Evolutionary conservation across 1,140 invertebrate genomes (phyloP).

Genomic region (Habropoda laboriosa): DNA sequence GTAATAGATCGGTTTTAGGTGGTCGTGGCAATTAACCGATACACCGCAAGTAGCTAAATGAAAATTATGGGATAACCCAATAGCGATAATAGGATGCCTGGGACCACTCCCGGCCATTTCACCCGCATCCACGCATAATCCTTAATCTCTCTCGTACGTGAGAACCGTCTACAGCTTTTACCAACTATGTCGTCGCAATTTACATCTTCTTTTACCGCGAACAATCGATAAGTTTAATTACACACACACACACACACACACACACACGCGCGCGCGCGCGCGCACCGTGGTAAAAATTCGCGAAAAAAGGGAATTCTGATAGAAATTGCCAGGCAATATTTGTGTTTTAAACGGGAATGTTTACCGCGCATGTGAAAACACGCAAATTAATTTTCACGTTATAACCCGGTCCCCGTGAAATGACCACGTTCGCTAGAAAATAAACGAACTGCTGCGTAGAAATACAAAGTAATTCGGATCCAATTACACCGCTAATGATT

Average conservation of each 20-base stretch:
- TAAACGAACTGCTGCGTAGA: neutral
- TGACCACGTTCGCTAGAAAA: neutral
- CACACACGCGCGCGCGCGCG: no score
- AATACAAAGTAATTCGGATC: neutral
- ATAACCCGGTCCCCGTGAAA: neutral
- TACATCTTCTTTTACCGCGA: neutral
- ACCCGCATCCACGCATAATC: neutral
- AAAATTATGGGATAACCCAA: slow-evolving; percentile 27
- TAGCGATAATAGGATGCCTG: slow-evolving; percentile 21
- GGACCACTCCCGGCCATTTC: slow-evolving; percentile 7
- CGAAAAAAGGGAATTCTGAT: no score
- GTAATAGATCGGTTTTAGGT: neutral
- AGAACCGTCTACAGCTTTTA: neutral
- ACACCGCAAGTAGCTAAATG: slow-evolving; percentile 13
- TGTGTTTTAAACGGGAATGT: neutral
- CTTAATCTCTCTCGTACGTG: slow-evolving; percentile 3
- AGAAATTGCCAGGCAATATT: no score
- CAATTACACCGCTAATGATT: neutral
- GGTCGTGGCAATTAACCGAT: slow-evolving; percentile 5
- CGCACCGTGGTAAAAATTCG: no score
- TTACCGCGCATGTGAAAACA: no score
- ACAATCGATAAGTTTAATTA: neutral
- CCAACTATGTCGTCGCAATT: neutral
- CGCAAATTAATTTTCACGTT: neutral
- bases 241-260: no score